Conservation (phyloP, 2,797 vertebrate genomes). For the Alca torda region DNA sequence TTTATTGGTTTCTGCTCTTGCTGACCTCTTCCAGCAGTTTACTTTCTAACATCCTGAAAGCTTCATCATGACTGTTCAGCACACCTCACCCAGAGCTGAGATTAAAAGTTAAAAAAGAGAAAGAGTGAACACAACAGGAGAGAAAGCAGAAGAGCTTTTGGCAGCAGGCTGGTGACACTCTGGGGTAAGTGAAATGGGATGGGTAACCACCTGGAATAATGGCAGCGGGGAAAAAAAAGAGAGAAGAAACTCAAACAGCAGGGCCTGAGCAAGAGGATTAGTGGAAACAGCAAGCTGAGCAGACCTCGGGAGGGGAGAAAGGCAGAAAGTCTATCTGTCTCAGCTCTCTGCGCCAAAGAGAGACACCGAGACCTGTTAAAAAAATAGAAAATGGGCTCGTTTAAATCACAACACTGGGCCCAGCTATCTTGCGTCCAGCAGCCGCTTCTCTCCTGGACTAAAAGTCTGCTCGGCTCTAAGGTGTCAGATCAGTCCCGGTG, state of each 20-base stretch:
- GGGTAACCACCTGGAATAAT: slow-evolving; percentile 57
- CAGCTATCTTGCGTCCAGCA: neutral
- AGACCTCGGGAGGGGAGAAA: neutral
- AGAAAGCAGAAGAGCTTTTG: slow-evolving; percentile 34
- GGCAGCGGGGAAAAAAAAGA: neutral
- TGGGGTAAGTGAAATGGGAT: slow-evolving; percentile 4
- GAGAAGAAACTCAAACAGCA: neutral
- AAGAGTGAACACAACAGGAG: slow-evolving; percentile 29
- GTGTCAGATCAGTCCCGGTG: neutral
- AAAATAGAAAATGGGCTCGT: neutral
- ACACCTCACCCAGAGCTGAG: slow-evolving; percentile 63
- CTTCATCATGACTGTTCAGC: slow-evolving; percentile 66
- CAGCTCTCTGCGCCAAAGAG: neutral
- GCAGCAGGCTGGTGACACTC: slow-evolving; percentile 16
- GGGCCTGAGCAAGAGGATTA: neutral
- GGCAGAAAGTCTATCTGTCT: neutral
- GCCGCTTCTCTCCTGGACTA: neutral
- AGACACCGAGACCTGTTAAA: neutral
- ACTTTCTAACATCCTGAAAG: slow-evolving; percentile 68
- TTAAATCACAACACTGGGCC: neutral
- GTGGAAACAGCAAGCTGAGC: neutral
- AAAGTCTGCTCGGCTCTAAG: neutral
- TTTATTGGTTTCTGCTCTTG: slow-evolving; percentile 77
- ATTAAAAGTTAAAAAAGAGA: slow-evolving; percentile 62
- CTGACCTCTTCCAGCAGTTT: slow-evolving; percentile 75